Percentiles rank a stretch among this genome's conserved stretches.
phyloP scores from a whole-genome alignment of 1,140 invertebrate species.

The Calephelis nemesis region DNA sequence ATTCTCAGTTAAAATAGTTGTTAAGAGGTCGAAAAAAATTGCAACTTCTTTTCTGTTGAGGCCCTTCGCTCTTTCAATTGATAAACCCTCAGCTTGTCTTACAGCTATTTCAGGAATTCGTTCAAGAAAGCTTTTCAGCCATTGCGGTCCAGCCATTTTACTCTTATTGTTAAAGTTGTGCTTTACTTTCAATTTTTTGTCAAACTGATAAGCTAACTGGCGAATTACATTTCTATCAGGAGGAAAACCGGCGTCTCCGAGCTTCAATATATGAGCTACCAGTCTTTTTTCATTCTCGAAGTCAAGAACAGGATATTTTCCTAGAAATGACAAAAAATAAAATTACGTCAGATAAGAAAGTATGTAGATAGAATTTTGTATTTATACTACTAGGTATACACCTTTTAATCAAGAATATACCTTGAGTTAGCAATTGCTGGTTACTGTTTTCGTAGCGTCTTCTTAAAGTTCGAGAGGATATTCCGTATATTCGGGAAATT shows the following conservation, averaged over 20 bases:
- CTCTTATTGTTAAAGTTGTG: constrained; percentile 47
- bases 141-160: constrained; percentile 43
- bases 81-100: constrained; percentile 51
- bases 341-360: constrained; percentile 10
- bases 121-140: constrained; percentile 47
- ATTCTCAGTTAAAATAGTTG: constrained; percentile 33
- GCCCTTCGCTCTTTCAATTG: constrained; percentile 42
- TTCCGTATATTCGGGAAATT: constrained; percentile 36
- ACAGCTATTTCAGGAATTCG: constrained; percentile 47
- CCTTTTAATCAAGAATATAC: constrained; percentile 27
- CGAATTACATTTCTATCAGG: constrained; percentile 31
- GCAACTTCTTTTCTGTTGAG: constrained; percentile 45
- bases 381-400: constrained; percentile 29
- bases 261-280: constrained; percentile 44
- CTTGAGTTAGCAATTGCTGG: constrained; percentile 28
- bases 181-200: constrained; percentile 43
- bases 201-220: constrained; percentile 42
- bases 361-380: constrained; percentile 21
- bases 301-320: constrained; percentile 37
- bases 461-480: constrained; percentile 39
- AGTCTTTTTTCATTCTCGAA: constrained; percentile 46
- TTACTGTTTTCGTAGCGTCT: constrained; percentile 35
- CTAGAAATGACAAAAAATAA: constrained; percentile 30
- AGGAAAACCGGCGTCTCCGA: constrained; percentile 43
- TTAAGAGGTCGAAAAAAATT: constrained; percentile 19